A percentile compares a stretch with the other conserved stretches of the same genome.
Evolutionary conservation across 2,797 vertebrate genomes (phyloP).

Genomic region (Bradypodion ventrale): DNA sequence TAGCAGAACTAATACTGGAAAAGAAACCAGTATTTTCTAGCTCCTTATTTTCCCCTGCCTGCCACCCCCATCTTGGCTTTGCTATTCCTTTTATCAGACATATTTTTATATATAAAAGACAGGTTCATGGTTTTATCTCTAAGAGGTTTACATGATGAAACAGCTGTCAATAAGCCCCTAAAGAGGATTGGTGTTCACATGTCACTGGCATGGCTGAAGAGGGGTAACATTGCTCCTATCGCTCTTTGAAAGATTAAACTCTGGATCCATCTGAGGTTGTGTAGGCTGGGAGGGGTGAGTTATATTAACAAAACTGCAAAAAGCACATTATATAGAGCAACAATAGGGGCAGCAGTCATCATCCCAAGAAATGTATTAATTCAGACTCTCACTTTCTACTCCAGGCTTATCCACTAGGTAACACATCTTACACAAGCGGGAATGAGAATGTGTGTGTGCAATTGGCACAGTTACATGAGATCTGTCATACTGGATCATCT

Average conservation of each 20-base stretch:
- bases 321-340: constrained; percentile 13
- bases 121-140: constrained; percentile 44
- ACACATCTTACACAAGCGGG: not conserved
- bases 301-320: not conserved
- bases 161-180: constrained; percentile 55
- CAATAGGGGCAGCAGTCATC: not conserved
- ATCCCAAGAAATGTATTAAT: constrained; percentile 16
- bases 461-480: not conserved
- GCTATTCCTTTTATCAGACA: constrained; percentile 29
- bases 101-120: constrained; percentile 57
- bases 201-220: constrained; percentile 17
- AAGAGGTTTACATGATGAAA: constrained; percentile 63
- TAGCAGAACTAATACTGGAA: not conserved
- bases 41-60: not conserved
- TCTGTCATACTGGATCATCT: not conserved
- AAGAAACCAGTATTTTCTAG: not conserved
- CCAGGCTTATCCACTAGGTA: not conserved
- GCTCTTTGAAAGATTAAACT: constrained; percentile 31
- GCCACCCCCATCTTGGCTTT: not conserved
- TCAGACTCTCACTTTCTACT: not conserved
- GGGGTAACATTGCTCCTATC: constrained; percentile 17
- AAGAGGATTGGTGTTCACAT: constrained; percentile 60
- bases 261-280: not conserved
- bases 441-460: not conserved
- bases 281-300: not conserved